These are phyloP conservation scores for Megalonaias nervosa DNA, from an alignment of 1,140 invertebrate genomes.

Conservation along the genomic window DNA sequence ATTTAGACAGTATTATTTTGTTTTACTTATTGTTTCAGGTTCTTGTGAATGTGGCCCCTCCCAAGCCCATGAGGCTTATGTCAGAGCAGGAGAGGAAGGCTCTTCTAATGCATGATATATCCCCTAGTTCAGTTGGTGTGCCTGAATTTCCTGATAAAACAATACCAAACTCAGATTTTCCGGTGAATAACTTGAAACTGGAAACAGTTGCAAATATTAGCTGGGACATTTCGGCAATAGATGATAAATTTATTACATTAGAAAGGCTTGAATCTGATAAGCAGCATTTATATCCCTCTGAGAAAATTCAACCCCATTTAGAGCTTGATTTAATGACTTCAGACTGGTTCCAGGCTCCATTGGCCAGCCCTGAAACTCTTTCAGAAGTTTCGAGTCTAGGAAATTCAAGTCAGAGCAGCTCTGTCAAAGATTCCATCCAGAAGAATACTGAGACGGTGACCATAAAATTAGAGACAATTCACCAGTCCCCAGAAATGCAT, in stretches of 20 bases:
- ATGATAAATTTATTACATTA: no score
- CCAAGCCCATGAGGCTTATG: slow-evolving; percentile 25
- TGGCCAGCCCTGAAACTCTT: slow-evolving; percentile 24
- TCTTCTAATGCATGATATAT: slow-evolving; percentile 23
- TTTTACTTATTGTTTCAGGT: slow-evolving; percentile 8
- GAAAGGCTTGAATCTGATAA: slow-evolving; percentile 6
- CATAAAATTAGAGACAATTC: slow-evolving; percentile 25
- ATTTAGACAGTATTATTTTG: no score
- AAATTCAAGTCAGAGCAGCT: slow-evolving; percentile 20
- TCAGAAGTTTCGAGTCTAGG: slow-evolving; percentile 30
- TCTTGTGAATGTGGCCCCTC: slow-evolving; percentile 31
- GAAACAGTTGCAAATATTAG: no score
- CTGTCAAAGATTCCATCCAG: slow-evolving; percentile 9
- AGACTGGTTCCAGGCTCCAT: slow-evolving; percentile 22
- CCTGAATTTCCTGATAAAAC: neutral
- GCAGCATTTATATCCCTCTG: slow-evolving; percentile 14
- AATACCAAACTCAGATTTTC: neutral
- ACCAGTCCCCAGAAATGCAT: slow-evolving; percentile 28
- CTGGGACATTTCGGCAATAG: no score
- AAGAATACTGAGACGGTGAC: neutral
- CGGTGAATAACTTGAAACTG: neutral
- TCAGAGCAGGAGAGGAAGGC: slow-evolving; percentile 27
- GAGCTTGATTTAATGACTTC: slow-evolving; percentile 17
- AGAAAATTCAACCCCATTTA: slow-evolving; percentile 8
- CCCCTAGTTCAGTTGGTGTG: slow-evolving; percentile 8